Evolutionary conservation across 2,888 invertebrate genomes (phyloP).

Genomic region (Sinohyriopsis cumingii): DNA sequence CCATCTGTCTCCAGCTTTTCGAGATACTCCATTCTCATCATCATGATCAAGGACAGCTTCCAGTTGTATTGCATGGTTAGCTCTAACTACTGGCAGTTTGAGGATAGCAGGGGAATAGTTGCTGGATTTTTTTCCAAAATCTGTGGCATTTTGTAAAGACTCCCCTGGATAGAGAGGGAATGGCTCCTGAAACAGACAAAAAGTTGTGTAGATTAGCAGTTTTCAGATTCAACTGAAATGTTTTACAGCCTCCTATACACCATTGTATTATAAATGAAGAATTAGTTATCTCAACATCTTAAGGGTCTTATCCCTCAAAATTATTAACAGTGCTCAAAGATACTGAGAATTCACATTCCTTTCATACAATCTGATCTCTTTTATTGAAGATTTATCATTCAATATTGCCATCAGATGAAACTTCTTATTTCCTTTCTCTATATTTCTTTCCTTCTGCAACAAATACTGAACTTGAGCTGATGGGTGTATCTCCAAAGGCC

Average conservation of each 20-base stretch:
- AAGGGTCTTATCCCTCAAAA: too few relatives aligned
- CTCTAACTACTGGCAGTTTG: slow-evolving; percentile 54
- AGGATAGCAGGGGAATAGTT: slow-evolving; percentile 48
- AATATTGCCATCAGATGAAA: too few relatives aligned
- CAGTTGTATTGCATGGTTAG: slow-evolving; percentile 55
- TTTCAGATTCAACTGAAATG: background rate
- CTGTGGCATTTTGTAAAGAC: slow-evolving; percentile 48
- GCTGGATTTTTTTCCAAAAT: slow-evolving; percentile 26
- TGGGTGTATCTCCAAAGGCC: too few relatives aligned
- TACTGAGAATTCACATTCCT: too few relatives aligned
- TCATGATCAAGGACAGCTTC: slow-evolving; percentile 51
- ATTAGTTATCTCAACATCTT: background rate
- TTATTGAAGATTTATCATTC: too few relatives aligned
- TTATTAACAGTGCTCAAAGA: too few relatives aligned
- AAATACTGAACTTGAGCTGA: too few relatives aligned
- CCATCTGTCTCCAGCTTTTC: slow-evolving; percentile 61
- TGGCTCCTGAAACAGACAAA: slow-evolving; percentile 52
- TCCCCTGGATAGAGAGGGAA: slow-evolving; percentile 69
- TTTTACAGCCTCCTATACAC: slow-evolving; percentile 6
- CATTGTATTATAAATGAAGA: background rate
- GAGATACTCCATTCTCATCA: slow-evolving; percentile 40
- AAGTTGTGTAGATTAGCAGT: background rate
- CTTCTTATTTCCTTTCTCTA: too few relatives aligned
- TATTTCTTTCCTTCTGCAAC: too few relatives aligned
- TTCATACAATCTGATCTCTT: too few relatives aligned